A percentile compares a stretch with the other conserved stretches of the same genome.
phyloP scores from a whole-genome alignment of 2,888 invertebrate species.

The Clitarchus hookeri region DNA sequence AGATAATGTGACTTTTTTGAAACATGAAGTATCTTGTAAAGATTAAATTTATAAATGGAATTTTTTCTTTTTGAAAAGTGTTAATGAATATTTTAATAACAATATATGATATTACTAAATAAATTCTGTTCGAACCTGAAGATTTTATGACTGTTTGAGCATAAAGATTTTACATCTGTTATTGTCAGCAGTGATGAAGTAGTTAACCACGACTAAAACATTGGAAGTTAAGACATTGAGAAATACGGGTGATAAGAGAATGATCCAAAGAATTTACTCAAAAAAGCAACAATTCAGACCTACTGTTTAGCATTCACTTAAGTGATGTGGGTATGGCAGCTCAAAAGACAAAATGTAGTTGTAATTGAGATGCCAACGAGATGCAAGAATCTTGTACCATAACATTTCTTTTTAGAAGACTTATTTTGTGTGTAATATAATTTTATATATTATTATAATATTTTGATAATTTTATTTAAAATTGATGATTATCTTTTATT shows the following conservation, averaged over 20 bases:
- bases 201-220: background rate
- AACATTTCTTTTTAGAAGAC: background rate
- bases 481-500: background rate
- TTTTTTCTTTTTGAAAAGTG: background rate
- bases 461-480: background rate
- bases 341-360: background rate
- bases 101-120: too few species aligned
- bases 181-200: background rate
- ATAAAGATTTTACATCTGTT: background rate
- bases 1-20: background rate
- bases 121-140: too few species aligned
- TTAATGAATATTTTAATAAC: background rate
- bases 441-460: background rate
- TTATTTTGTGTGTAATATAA: background rate
- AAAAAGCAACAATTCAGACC: background rate
- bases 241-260: constrained; percentile 11
- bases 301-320: background rate
- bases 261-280: background rate
- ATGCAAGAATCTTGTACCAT: background rate
- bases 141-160: background rate
- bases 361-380: background rate
- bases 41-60: background rate
- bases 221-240: background rate
- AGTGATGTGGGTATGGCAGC: background rate
- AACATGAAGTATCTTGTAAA: background rate